Base-by-base conservation (phyloP, 1,140 invertebrate genomes). In the Neodiprion fabricii region DNA sequence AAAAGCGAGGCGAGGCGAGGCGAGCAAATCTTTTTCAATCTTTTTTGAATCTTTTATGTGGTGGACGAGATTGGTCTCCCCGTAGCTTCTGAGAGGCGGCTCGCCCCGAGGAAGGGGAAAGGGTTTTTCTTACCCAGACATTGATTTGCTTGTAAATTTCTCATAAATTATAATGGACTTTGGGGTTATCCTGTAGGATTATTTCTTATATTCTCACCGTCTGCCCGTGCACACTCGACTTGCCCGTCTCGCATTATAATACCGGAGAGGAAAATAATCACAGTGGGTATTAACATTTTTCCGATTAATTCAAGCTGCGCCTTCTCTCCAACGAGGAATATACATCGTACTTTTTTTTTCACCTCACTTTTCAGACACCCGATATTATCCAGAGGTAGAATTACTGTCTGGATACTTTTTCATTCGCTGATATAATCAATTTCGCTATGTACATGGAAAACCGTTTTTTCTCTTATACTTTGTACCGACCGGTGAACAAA, bases 291-390 rank as follows among this genome's bases (percentile, higher is more conserved):
- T 17, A 61, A 61, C 28, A 40, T 40, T 40, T 40, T 40, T 40
- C 28, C 28, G 72, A 73, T 67, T 66, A 67, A 73, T 68, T 66
- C 72, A 73, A 73, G 69, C 72, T 68, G 72, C 72, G 72, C 72
- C 67, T 67, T 40, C 72, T 73, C 72, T 73, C 66, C 69, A 73
- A 73, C 69, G 66, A 68, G 69, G 61, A 67, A 68, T 48, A 61
- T 73, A 73, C 67, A 66, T 21, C 17, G 0, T 21, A 21, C 17
- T 21, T 21, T 21, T 21, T 21, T 40, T 40, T 40, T 40, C 28
- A 40, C 5, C 5, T 0, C 28, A 2, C 28, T 5, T 40, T 40
- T 21, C 17, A 40, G 28, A 40, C 28, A 40, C 2, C 28, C 28
- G 28, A 40, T 40, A 40, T 40, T 40, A 40, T 5, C 2, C 28